Conservation (phyloP, 1,140 invertebrate species). For the Agrypnia vestita region DNA sequence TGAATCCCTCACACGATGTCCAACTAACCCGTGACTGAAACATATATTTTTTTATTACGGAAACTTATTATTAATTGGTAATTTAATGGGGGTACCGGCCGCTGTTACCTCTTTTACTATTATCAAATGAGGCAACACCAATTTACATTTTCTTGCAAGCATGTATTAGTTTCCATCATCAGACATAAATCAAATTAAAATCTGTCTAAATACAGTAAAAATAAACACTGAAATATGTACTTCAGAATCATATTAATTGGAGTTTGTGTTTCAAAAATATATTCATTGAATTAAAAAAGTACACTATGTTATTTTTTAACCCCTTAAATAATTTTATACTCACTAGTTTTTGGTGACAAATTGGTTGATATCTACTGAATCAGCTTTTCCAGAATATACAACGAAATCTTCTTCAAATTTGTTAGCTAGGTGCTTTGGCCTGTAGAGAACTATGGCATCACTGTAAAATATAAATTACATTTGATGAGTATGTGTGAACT, state of each 20-base stretch:
- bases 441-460: conserved; percentile 89
- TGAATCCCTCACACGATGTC: conserved; percentile 90
- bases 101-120: too few species aligned
- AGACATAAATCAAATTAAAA: too few species aligned
- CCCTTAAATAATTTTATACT: conserved; percentile 69
- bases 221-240: too few species aligned
- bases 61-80: too few species aligned
- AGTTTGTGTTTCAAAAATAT: too few species aligned
- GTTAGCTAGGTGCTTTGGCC: conserved; percentile 89
- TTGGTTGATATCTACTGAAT: conserved; percentile 80
- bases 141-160: too few species aligned
- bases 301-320: conserved; percentile 25
- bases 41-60: conserved; percentile 42
- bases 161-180: too few species aligned
- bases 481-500: too few species aligned
- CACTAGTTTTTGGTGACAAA: conserved; percentile 92
- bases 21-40: conserved; percentile 92
- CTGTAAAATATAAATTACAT: conserved; percentile 72
- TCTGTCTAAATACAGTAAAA: too few species aligned
- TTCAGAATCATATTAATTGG: too few species aligned
- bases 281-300: conserved; percentile 10
- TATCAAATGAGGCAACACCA: too few species aligned
- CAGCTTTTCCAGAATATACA: conserved; percentile 82
- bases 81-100: too few species aligned
- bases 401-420: conserved; percentile 92